These are phyloP conservation scores for Antrozous pallidus DNA, from an alignment of 2,797 vertebrate genomes.

Conservation along the genomic window DNA sequence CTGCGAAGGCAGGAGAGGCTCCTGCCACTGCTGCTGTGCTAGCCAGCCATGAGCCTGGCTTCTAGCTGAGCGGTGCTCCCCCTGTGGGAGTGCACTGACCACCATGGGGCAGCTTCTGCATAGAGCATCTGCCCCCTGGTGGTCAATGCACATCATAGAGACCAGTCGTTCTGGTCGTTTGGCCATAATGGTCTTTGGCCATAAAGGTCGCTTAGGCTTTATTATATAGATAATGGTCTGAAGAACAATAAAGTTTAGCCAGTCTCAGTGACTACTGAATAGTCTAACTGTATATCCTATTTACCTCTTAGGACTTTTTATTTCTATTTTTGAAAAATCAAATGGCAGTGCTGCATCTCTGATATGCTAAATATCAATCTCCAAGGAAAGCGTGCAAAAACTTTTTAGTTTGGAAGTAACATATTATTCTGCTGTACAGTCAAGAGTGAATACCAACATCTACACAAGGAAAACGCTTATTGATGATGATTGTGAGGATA, in stretches of 20 bases:
- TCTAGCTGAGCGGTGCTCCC: no score
- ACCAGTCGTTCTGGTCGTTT: no score
- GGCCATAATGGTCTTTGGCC: no score
- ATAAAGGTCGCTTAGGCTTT: no score
- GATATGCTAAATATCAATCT: neutral
- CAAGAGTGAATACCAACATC: neutral
- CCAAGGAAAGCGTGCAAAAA: neutral
- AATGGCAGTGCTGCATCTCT: neutral
- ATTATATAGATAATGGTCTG: neutral
- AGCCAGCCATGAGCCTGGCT: no score
- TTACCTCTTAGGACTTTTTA: neutral
- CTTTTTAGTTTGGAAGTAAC: slow-evolving; percentile 32
- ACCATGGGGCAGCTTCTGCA: no score
- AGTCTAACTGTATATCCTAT: neutral
- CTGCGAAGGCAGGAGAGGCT: no score
- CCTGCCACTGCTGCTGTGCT: no score
- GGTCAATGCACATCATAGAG: no score
- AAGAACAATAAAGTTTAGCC: neutral
- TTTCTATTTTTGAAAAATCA: slow-evolving; percentile 9
- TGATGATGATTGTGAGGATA: neutral
- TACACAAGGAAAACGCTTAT: neutral
- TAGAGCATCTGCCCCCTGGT: no score
- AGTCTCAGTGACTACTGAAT: neutral
- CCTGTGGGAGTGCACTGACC: no score
- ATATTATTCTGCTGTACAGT: neutral